Evolutionary conservation across 2,113 vertebrate species (phyloP), one percentile per base, ranked within the genome.

Genomic region (Trichechus manatus): DNA sequence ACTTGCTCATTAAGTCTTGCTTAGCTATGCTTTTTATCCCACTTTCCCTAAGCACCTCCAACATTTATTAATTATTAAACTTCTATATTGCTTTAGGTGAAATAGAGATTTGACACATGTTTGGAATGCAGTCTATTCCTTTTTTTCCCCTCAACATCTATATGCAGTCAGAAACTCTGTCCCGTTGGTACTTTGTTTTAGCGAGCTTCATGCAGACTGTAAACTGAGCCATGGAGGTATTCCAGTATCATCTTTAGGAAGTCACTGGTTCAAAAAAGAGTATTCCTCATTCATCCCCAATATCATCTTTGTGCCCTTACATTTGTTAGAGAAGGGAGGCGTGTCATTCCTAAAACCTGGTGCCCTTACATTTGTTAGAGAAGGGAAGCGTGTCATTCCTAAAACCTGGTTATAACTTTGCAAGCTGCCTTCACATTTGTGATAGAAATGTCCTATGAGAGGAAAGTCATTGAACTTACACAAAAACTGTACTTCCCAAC

Each of bases 11-110:
- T 80, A 87, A 92, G 87, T 72, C 78, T 83, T 92, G 27, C 44
- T 77, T 64, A 33, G 39, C 80, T 89, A 3, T 77, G 50, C 33
- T 80, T 96, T 89, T 79, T 74, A 23, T 4, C 63, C 29, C 10
- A 50, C 72, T 85, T 3, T 56, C 19, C 83, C 14, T 10, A 47
- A 66, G 42, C 8, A 15, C 29, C 87, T 87, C n/a, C 78, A 64
- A 89, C 56, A 88, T 75, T 85, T 91, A 56, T 93, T 96, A 81
- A 90, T 92, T 79, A 84, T 53, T 75, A 50, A 59, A 11, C 27
- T 36, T 93, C 44, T 50, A 9, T 20, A 1, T 79, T 77, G 31
- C 44, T 84, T 85, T 81, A 33, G 74, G 50, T 89, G 31, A 66
- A 86, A 19, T 19, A 15, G 27, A 92, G 17, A 78, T 20, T 75